Base-by-base conservation (phyloP, 2,113 vertebrate species). In the Dicaeum eximium region DNA sequence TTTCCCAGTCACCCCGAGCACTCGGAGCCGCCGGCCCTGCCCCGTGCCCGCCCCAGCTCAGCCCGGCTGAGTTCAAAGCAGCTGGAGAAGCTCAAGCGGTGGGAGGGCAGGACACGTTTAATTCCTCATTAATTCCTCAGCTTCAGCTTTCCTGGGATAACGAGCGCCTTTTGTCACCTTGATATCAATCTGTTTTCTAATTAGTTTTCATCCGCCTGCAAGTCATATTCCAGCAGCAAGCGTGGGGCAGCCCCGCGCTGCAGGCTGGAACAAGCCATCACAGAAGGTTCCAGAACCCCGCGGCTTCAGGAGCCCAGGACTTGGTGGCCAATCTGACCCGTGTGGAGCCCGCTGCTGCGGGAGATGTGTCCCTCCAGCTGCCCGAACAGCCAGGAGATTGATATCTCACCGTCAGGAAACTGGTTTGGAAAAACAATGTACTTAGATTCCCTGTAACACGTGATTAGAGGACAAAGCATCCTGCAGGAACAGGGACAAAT, bases 381-480 rank as follows among this genome's bases (percentile, higher is more conserved):
- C 54, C 47, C 62, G 22, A 15, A 54, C 3, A 22, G 71, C 35
- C 35, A 0, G 0, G 11, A 15, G 21, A 24, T 28, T 3, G 2
- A 28, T 16, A 6, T 4, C 42, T 27, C 62, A 7, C 30, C 30
- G 40, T 4, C 40, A 48, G 35, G 35, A 37, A 50, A 24, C 28
- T 37, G 35, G 0, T 37, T 30, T 4, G 24, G 37, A 22, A 11
- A 33, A 50, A 13, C 31, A 25, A 10, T 18, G 23, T 7, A 7
- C 27, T 57, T 10, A 4, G 9, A 7, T 64, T n/a, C 35, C 37
- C 9, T 30, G 0, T 21, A 15, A 10, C 2, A 5, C 4, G 2
- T 0, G 9, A 18, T n/a, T 7, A 38, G 47, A 42, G 44, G 37
- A 37, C 19, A 25, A 30, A 78, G 72, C 38, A n/a, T 38, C 31